Conservation (phyloP, 2,113 vertebrate species). For the Cynocephalus volans region DNA sequence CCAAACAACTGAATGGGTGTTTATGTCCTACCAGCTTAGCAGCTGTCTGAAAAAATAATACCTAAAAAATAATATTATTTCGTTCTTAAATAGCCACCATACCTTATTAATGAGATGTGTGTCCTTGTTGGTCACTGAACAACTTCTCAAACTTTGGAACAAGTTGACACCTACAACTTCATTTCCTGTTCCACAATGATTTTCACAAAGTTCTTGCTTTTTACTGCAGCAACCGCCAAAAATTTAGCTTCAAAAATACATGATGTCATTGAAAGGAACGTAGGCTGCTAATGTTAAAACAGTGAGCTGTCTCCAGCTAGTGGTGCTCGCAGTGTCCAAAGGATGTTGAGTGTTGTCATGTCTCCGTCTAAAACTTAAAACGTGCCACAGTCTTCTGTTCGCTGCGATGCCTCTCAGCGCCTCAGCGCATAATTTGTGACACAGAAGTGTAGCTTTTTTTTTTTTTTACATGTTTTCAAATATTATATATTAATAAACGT, state of each 20-base stretch:
- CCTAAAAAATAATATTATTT: background rate
- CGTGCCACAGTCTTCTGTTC: background rate
- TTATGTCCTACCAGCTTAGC: background rate
- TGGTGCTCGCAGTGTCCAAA: accelerated
- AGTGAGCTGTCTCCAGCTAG: too few species aligned
- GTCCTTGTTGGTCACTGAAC: background rate
- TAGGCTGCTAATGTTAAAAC: too few species aligned
- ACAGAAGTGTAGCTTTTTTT: background rate
- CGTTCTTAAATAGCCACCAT: background rate
- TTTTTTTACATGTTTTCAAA: background rate
- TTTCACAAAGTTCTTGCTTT: background rate
- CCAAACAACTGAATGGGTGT: background rate
- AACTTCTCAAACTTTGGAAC: background rate
- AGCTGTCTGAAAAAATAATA: background rate
- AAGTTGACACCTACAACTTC: accelerated
- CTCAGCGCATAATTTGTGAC: background rate
- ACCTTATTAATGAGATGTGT: background rate
- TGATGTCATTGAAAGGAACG: background rate
- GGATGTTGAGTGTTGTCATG: accelerated
- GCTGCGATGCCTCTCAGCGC: accelerated
- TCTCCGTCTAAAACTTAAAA: background rate
- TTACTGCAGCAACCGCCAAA: background rate
- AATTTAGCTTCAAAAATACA: background rate
- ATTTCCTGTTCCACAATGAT: background rate
- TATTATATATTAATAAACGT: background rate